A percentile compares a stretch with the other conserved stretches of the same genome.
phyloP scores from a whole-genome alignment of 2,797 vertebrate genomes.

The Hippopotamyrus pictus region DNA sequence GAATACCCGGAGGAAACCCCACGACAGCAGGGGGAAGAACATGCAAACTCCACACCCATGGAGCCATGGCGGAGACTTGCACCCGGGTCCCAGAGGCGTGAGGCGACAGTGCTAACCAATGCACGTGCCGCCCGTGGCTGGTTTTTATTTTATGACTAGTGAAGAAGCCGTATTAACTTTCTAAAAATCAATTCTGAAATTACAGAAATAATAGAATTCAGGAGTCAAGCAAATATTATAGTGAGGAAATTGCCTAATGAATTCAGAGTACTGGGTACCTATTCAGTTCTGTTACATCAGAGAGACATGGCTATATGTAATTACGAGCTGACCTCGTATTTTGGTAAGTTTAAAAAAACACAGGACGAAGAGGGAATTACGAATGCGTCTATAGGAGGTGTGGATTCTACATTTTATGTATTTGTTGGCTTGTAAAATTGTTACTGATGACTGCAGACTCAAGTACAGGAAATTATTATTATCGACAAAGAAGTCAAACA shows the following conservation, averaged over 20 bases:
- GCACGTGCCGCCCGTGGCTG: not conserved
- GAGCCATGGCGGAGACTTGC: not conserved
- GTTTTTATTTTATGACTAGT: not conserved
- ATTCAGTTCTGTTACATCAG: not conserved
- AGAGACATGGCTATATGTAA: not conserved
- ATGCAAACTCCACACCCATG: not conserved
- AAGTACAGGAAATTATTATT: not conserved
- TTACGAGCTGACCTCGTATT: not conserved
- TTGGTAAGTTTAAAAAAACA: not conserved
- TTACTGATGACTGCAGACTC: not conserved
- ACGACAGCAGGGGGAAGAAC: not conserved
- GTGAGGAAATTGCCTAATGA: not conserved
- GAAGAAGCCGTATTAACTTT: not conserved
- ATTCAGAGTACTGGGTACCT: not conserved
- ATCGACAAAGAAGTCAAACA: not conserved
- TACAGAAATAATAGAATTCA: not conserved
- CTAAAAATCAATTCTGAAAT: not conserved
- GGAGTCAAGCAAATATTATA: not conserved
- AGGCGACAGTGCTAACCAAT: not conserved
- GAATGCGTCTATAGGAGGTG: not conserved
- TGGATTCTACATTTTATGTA: not conserved
- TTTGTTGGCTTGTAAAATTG: not conserved
- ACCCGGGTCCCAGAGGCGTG: not conserved
- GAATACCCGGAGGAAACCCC: not conserved
- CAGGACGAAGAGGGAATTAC: not conserved